Conservation (phyloP, 2,113 vertebrate genomes). For the Corythornis cristatus region DNA sequence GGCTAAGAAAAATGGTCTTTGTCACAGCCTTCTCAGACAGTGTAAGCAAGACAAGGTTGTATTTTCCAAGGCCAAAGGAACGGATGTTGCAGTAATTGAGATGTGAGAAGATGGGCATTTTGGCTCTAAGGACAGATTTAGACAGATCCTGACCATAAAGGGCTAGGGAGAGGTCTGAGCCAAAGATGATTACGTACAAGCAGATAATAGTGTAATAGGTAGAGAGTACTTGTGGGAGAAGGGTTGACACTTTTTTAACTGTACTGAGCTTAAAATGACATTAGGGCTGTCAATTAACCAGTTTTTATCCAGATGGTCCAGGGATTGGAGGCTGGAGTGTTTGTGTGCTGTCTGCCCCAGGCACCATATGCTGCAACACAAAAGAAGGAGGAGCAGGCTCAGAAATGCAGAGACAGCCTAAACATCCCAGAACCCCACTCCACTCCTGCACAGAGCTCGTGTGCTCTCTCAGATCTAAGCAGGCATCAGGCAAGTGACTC, state of each 20-base stretch:
- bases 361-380: background rate
- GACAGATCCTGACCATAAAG: constrained; percentile 6
- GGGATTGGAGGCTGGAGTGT: constrained; percentile 4
- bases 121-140: background rate
- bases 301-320: constrained; percentile 58
- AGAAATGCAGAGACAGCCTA: background rate
- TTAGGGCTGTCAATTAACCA: constrained; percentile 47
- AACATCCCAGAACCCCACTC: background rate
- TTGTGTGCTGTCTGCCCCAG: background rate
- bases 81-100: constrained; percentile 45
- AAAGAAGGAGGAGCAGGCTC: background rate
- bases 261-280: constrained; percentile 43
- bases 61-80: constrained; percentile 50
- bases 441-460: background rate
- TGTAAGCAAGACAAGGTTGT: constrained; percentile 26
- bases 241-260: background rate
- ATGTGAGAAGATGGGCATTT: constrained; percentile 19
- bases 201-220: constrained; percentile 3
- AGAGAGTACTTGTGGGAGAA: constrained; percentile 28
- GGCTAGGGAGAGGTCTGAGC: constrained; percentile 38
- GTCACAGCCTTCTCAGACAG: background rate
- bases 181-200: constrained; percentile 43
- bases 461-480: background rate
- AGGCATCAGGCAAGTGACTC: background rate
- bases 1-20: constrained; percentile 12